A percentile compares a stretch with the other conserved stretches of the same genome.
Conservation (phyloP, 2,888 invertebrate genomes). For the Tethea ocularis region DNA sequence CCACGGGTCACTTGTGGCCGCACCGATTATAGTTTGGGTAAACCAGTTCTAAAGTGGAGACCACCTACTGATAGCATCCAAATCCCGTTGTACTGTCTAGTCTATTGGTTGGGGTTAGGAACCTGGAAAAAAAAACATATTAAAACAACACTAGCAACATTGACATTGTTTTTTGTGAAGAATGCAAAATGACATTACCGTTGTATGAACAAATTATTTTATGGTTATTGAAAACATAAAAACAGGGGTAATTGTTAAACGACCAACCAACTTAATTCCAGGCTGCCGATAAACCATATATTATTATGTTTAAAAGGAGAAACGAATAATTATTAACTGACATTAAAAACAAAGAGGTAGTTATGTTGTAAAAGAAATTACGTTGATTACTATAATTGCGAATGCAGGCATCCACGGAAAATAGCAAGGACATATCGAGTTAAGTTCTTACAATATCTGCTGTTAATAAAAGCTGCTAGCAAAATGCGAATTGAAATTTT, state of each 20-base stretch:
- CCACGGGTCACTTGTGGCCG: neutral
- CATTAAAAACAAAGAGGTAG: constrained; percentile 34
- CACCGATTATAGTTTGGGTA: neutral
- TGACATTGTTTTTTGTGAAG: neutral
- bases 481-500: neutral
- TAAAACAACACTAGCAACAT: neutral
- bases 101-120: neutral
- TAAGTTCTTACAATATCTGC: constrained; percentile 17
- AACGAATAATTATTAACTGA: constrained; percentile 35
- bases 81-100: neutral
- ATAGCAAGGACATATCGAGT: neutral
- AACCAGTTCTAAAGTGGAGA: constrained; percentile 3
- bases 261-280: constrained; percentile 8
- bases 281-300: constrained; percentile 13
- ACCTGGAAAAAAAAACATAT: too few species aligned
- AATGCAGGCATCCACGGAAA: neutral
- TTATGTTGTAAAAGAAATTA: constrained; percentile 29
- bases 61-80: constrained; percentile 17
- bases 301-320: constrained; percentile 18
- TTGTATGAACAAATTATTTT: constrained; percentile 14
- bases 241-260: constrained; percentile 21
- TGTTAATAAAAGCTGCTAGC: neutral
- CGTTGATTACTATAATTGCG: constrained; percentile 29
- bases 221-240: constrained; percentile 23
- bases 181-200: neutral